Evolutionary conservation across 2,113 vertebrate species (phyloP), one percentile per base, ranked within the genome.

Genomic region (Chloropsis cyanopogon): DNA sequence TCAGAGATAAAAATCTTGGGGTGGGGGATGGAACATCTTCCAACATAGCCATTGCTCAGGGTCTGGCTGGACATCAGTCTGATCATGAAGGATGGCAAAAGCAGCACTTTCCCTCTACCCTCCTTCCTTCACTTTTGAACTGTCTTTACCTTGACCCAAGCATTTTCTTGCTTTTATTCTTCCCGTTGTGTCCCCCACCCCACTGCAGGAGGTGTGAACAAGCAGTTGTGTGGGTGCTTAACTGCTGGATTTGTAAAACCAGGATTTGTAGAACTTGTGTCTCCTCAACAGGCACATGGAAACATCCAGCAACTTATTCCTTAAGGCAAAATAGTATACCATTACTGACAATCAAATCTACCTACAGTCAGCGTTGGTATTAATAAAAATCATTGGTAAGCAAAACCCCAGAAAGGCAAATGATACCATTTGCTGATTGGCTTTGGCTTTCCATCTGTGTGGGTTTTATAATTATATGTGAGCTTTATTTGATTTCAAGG

Each of bases 11-110:
- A 69, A 63, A 50, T 12, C 41, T 42, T 23, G 25, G 35, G 7
- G 17, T 17, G 66, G 15, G 7, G 8, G 14, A 7, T 42, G 26
- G 37, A 66, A 79, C 20, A 69, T 4, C 28, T 41, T 70, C 68
- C 57, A 75, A 11, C 1, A 2, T 0, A 61, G 56, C 37, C 31
- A 33, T 6, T 66, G 42, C 66, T 71, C 44, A 68, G 33, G 59
- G 37, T 14, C 15, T 26, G 29, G 12, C 49, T 46, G 33, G 31
- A 35, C 49, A 37, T n/a, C 0, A 0, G 13, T 26, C 49, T 71
- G 71, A 33, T 22, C 14, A 14, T 2, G 21, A 57, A 11, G 56
- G 31, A 21, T 5, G 11, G 18, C 0, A 0, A 70, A 14, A 10
- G 11, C 42, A 66, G 70, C 46, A 31, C 35, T n/a, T 56, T 16